Evolutionary conservation across 1,140 invertebrate genomes (phyloP), one percentile per base, ranked within the genome.

Genomic region (Anastrepha ludens): DNA sequence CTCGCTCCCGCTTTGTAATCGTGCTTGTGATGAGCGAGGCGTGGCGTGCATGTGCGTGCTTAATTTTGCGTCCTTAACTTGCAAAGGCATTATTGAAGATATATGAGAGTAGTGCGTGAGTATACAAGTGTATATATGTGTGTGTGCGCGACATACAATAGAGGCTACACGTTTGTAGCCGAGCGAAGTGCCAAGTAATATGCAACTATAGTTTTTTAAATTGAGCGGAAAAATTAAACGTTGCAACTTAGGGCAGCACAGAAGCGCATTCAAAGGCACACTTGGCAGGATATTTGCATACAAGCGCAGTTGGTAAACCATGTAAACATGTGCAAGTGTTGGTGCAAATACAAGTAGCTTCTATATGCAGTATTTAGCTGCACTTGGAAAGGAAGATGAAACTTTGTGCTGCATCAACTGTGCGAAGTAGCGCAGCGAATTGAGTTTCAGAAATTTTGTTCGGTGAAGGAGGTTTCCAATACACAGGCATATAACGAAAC

Each of bases 211-310:
- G 90, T 90, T 92, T 92, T 92, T 92, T 92, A 92, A 92, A 92
- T 92, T 92, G 91, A 92, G 91, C 91, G 91, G 92, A 92, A 92
- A 92, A 92, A 92, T 92, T 92, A 92, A 92, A 92, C 91, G 91
- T 92, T 91, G 91, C 91, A 92, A 91, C 90, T 90, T 91, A 91
- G 92, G 92, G 47, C 9, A 55, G 74, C 41, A 47, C 47, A 55
- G n/a, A 11, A 81, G 74, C 47, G 74, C 44, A 55, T 3, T 13
- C 60, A 15, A 62, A 62, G 60, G 5, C 4, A 62, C 4, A 15
- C 15, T 17, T 62, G 11, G 50, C 11, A 55, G 50, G 6, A 55
- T 55, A 55, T 55, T 55, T 55, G 50, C 50, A 55, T 55, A 55
- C 50, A 15, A 17, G 41, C 65, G 9, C n/a, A 67, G 13, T 67